Conservation (phyloP, 1,140 invertebrate species). For the Caligus rogercresseyi region DNA sequence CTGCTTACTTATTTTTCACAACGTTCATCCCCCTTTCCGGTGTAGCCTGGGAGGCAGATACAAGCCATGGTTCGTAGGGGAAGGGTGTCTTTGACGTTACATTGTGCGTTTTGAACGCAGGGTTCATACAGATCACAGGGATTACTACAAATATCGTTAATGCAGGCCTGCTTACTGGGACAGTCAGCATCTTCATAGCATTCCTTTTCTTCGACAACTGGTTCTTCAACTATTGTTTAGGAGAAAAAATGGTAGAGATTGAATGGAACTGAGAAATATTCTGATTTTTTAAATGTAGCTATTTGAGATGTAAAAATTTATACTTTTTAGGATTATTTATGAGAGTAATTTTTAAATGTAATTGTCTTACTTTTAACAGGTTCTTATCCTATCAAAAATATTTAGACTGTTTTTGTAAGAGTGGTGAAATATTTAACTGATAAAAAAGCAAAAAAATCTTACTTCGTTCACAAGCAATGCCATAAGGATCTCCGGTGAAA, state of each 20-base stretch:
- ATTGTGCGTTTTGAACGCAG: slow-evolving; percentile 27
- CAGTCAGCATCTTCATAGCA: slow-evolving; percentile 53
- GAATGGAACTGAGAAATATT: neutral
- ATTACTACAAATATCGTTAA: slow-evolving; percentile 34
- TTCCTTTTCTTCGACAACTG: slow-evolving; percentile 30
- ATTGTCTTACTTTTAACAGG: slow-evolving; percentile 54
- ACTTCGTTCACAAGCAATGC: slow-evolving; percentile 52
- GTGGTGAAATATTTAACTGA: neutral
- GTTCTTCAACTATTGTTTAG: slow-evolving; percentile 10
- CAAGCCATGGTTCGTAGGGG: slow-evolving; percentile 73
- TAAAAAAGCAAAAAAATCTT: slow-evolving; percentile 25
- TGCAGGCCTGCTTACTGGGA: slow-evolving; percentile 26
- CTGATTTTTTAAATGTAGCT: too few species aligned
- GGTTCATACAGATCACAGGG: slow-evolving; percentile 25
- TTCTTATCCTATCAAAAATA: slow-evolving; percentile 49
- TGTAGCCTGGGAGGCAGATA: slow-evolving; percentile 56
- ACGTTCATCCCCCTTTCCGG: slow-evolving; percentile 29
- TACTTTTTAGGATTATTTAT: slow-evolving; percentile 47
- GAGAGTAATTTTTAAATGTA: slow-evolving; percentile 44
- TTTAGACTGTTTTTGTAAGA: neutral
- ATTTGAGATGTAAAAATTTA: too few species aligned
- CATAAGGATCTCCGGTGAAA: slow-evolving; percentile 50
- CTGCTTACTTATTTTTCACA: slow-evolving; percentile 2
- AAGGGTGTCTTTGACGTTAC: slow-evolving; percentile 53
- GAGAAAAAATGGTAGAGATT: neutral